These are phyloP conservation scores for Rhamnusium bicolor DNA, from an alignment of 2,888 invertebrate genomes.

Conservation along the genomic window DNA sequence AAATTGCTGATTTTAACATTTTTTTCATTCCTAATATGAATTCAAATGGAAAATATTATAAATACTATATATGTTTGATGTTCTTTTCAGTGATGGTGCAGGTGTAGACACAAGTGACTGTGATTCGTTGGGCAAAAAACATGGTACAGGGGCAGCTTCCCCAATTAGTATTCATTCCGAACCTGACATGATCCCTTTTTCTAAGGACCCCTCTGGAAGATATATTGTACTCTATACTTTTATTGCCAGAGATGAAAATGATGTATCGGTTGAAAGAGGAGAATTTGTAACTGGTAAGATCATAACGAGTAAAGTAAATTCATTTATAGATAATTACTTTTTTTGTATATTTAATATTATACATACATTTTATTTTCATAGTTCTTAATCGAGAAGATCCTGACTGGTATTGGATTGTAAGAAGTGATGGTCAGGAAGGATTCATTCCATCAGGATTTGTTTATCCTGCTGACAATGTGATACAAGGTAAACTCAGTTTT, in stretches of 20 bases:
- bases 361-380: slow-evolving; percentile 62
- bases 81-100: slow-evolving; percentile 61
- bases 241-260: slow-evolving; percentile 93
- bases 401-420: slow-evolving; percentile 97
- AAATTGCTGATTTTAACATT: too few relatives aligned
- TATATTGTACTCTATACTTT: slow-evolving; percentile 96
- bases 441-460: slow-evolving; percentile 96
- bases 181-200: slow-evolving; percentile 80
- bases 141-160: slow-evolving; percentile 69
- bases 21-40: too few relatives aligned
- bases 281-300: slow-evolving; percentile 89
- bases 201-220: slow-evolving; percentile 89
- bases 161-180: slow-evolving; percentile 73
- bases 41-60: not conserved
- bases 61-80: not conserved
- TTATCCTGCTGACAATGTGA: slow-evolving; percentile 89
- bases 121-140: slow-evolving; percentile 76
- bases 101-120: slow-evolving; percentile 76
- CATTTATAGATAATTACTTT: too few relatives aligned
- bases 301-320: too few relatives aligned
- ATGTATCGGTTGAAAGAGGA: slow-evolving; percentile 93
- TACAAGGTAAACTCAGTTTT: slow-evolving; percentile 77
- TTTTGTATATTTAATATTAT: too few relatives aligned
- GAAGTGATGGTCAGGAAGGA: slow-evolving; percentile 94
- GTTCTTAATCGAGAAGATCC: slow-evolving; percentile 95